A percentile compares a stretch with the other conserved stretches of the same genome.
Conservation (phyloP, 2,888 invertebrate species). For the Penaeus monodon region DNA sequence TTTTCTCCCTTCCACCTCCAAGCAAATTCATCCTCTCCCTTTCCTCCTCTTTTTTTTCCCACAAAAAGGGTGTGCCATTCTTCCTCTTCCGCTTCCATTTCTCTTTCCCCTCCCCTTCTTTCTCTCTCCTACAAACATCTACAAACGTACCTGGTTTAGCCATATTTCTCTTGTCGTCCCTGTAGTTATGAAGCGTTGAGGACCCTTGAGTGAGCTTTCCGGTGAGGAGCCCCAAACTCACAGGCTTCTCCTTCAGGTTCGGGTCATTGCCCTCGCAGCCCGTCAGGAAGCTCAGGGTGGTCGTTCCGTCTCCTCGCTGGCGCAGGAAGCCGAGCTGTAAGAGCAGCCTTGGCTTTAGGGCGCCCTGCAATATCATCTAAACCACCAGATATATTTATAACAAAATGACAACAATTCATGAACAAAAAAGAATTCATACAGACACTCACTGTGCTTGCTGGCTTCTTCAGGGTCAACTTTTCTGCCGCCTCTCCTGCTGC, state of each 20-base stretch:
- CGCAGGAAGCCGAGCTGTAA: constrained; percentile 84
- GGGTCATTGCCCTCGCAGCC: constrained; percentile 80
- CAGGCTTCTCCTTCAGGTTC: constrained; percentile 79
- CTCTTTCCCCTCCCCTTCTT: too few species aligned
- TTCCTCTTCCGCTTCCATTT: too few species aligned
- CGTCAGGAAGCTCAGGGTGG: constrained; percentile 86
- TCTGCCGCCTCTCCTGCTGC: constrained; percentile 81
- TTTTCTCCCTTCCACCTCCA: too few species aligned
- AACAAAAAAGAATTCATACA: not conserved
- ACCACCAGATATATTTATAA: not conserved
- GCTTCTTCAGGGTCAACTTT: constrained; percentile 74
- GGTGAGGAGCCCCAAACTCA: constrained; percentile 81
- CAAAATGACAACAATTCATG: constrained; percentile 5
- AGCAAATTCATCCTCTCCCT: too few species aligned
- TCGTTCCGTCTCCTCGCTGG: constrained; percentile 88
- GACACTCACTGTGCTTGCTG: constrained; percentile 71
- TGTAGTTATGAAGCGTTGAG: constrained; percentile 81
- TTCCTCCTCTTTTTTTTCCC: too few species aligned
- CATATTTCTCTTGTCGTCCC: constrained; percentile 89
- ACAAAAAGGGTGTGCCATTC: too few species aligned
- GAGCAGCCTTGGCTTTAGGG: not conserved
- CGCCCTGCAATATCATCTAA: too few species aligned
- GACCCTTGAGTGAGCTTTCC: constrained; percentile 87
- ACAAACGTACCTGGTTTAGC: constrained; percentile 83
- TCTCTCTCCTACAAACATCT: constrained; percentile 15